phyloP scores from a whole-genome alignment of 2,888 invertebrate species.

The Herminia tarsipennalis region DNA sequence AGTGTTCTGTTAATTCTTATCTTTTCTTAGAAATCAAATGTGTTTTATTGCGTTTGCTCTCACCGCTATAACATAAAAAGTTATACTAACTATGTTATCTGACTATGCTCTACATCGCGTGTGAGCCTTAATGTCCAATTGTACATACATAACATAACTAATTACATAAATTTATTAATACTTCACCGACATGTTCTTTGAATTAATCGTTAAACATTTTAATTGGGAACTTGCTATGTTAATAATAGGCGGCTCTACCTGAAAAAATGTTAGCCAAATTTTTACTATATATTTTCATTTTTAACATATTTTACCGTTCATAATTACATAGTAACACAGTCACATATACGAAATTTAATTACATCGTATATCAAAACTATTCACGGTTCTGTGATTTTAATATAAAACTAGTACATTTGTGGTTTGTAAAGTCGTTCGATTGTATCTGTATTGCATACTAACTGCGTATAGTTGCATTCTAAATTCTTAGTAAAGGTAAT shows the following conservation, averaged over 20 bases:
- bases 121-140: slow-evolving; percentile 26
- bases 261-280: slow-evolving; percentile 46
- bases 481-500: slow-evolving; percentile 25
- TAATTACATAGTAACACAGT: slow-evolving; percentile 46
- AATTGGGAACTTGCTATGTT: slow-evolving; percentile 47
- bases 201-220: slow-evolving; percentile 41
- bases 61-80: slow-evolving; percentile 20
- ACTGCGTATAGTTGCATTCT: slow-evolving; percentile 24
- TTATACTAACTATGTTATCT: slow-evolving; percentile 24
- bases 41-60: slow-evolving; percentile 18
- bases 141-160: slow-evolving; percentile 37
- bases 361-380: slow-evolving; percentile 55
- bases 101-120: slow-evolving; percentile 19
- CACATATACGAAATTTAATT: slow-evolving; percentile 58
- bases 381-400: slow-evolving; percentile 54
- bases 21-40: slow-evolving; percentile 20
- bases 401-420: slow-evolving; percentile 48
- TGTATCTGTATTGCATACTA: slow-evolving; percentile 40
- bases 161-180: slow-evolving; percentile 45
- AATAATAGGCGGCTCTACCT: slow-evolving; percentile 41
- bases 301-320: slow-evolving; percentile 38
- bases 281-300: slow-evolving; percentile 40
- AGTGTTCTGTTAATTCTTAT: slow-evolving; percentile 19
- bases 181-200: slow-evolving; percentile 28
- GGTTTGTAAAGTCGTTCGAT: slow-evolving; percentile 58